Base-by-base conservation (phyloP, 2,113 vertebrate species). In the Sturnira hondurensis region DNA sequence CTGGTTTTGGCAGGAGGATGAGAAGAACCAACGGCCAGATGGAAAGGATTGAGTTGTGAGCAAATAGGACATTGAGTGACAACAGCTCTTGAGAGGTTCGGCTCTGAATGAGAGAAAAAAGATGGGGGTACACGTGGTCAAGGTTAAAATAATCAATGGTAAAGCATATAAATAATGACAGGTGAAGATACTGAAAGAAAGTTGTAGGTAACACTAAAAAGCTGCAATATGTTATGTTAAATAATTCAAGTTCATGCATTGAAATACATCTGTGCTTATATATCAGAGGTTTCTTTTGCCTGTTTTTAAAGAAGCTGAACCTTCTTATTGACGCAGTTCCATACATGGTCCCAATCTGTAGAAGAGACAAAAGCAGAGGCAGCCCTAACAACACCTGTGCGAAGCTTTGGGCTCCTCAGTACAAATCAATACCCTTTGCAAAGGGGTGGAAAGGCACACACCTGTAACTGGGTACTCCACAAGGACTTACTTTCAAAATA, bases 11-110 rank as follows among this genome's bases (percentile, higher is more conserved):
- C 10, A 83, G 19, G 22, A 26, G 7, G 14, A 50, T 38, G 28
- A 22, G 15, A 3, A 9, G 61, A 78, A 33, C 20, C 36, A 80
- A 13, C 3, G 26, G 36, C 8, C 80, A 47, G 43, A 45, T 65
- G 58, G 52, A 17, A 36, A 0, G 7, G 14, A 5, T 3, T 41
- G 56, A n/a, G 43, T 3, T 6, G n/a, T 33, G 15, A 76, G 63
- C 47, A 38, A 20, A 47, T 13, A 33, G 17, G 63, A 41, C 7
- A 70, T 6, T 26, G 13, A 43, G 47, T 47, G 38, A 61, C 82
- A 31, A 67, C 33, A 56, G 91, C 43, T 86, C 87, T 80, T n/a
- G 86, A 80, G 67, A 70, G 85, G 68, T n/a, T 26, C 19, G 54
- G 13, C 83, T 77, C 38, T 31, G 28, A 73, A 19, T 0, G 0